These are phyloP conservation scores for Aramus guarauna DNA, from an alignment of 2,113 vertebrate genomes.

Conservation along the genomic window DNA sequence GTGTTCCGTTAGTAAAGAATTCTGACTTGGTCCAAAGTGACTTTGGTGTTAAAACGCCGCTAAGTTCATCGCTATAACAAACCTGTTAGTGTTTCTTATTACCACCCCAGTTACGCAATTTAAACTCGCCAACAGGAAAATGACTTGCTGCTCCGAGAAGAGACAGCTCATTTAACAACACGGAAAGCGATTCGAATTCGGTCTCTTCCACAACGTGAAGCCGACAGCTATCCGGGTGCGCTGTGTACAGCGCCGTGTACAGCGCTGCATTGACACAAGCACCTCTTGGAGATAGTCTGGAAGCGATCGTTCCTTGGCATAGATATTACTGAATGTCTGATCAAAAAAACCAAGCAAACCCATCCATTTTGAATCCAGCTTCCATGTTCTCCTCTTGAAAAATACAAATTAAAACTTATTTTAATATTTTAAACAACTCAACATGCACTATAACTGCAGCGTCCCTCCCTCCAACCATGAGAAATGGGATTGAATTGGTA, in stretches of 20 bases:
- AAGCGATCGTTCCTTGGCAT: constrained; percentile 32
- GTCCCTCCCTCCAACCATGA: constrained; percentile 30
- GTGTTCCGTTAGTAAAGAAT: neutral
- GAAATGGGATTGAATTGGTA: constrained; percentile 54
- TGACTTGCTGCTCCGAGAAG: neutral
- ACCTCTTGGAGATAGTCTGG: constrained; percentile 12
- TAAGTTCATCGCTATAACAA: neutral
- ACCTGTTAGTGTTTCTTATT: constrained; percentile 5
- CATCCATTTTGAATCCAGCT: constrained; percentile 47
- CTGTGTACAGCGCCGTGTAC: neutral
- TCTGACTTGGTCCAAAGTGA: constrained; percentile 15
- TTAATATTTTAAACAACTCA: constrained; percentile 45
- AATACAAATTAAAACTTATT: constrained; percentile 16
- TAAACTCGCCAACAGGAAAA: neutral
- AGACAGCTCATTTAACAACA: neutral
- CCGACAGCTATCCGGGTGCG: neutral
- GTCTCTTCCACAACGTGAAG: neutral
- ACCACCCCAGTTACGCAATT: neutral
- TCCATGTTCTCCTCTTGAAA: constrained; percentile 44
- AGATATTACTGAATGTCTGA: constrained; percentile 4
- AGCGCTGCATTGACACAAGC: neutral
- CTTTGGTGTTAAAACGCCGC: constrained; percentile 30
- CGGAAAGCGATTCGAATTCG: neutral
- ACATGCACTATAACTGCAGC: constrained; percentile 50
- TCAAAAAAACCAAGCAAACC: neutral